phyloP scores from a whole-genome alignment of 2,797 vertebrate genomes.

The Lacerta agilis region DNA sequence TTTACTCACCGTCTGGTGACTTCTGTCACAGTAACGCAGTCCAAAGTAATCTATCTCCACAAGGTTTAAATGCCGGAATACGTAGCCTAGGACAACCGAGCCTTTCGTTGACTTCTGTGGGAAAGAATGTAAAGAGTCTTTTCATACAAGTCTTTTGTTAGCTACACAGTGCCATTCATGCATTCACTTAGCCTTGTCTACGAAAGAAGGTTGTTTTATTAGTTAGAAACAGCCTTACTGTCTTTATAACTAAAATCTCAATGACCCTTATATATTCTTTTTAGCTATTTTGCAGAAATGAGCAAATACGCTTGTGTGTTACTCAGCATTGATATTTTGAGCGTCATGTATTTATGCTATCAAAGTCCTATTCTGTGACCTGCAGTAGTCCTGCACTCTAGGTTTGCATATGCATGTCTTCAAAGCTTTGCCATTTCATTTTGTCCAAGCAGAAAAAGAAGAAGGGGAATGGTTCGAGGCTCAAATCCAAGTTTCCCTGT shows the following conservation, averaged over 20 bases:
- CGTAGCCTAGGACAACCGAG: constrained; percentile 85
- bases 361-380: constrained; percentile 1
- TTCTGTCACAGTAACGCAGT: constrained; percentile 88
- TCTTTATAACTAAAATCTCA: constrained; percentile 48
- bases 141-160: constrained; percentile 72
- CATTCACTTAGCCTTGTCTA: constrained; percentile 56
- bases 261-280: neutral
- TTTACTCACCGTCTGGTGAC: constrained; percentile 89
- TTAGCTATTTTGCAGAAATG: constrained; percentile 45
- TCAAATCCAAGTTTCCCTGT: neutral
- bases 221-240: constrained; percentile 30
- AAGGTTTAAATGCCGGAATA: constrained; percentile 88
- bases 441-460: too few species aligned
- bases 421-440: constrained; percentile 3
- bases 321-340: constrained; percentile 11
- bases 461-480: neutral
- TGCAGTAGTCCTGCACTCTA: neutral
- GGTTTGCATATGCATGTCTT: neutral
- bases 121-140: constrained; percentile 79
- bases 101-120: constrained; percentile 90
- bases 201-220: constrained; percentile 38
- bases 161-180: constrained; percentile 63
- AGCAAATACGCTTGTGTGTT: constrained; percentile 13
- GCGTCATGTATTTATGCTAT: neutral
- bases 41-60: constrained; percentile 91